These are phyloP conservation scores for Odontomachus brunneus DNA, from an alignment of 1,140 invertebrate genomes.

Conservation along the genomic window DNA sequence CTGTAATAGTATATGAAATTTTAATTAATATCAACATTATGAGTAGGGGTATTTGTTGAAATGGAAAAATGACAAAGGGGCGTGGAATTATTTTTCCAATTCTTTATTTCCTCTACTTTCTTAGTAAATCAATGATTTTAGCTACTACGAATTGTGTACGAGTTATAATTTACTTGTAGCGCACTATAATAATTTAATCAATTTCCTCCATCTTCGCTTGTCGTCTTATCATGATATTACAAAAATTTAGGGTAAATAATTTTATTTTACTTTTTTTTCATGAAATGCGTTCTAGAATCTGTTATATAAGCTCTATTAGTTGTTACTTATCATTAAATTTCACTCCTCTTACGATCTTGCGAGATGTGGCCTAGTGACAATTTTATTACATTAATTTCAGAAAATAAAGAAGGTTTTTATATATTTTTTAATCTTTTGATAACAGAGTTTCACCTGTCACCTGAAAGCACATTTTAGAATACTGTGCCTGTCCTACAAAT, in stretches of 20 bases:
- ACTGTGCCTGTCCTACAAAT: constrained; percentile 35
- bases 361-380: constrained; percentile 20
- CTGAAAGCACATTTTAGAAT: constrained; percentile 53
- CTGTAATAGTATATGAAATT: neutral
- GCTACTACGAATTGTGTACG: constrained; percentile 82
- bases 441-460: constrained; percentile 46
- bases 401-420: constrained; percentile 63
- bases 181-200: constrained; percentile 78
- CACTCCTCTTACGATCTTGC: constrained; percentile 13
- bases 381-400: constrained; percentile 58
- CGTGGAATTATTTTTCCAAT: constrained; percentile 75
- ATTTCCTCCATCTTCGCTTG: constrained; percentile 71
- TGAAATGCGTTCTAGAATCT: constrained; percentile 69
- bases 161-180: constrained; percentile 76
- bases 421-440: constrained; percentile 57
- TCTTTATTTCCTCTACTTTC: constrained; percentile 83
- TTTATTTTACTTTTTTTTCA: constrained; percentile 58
- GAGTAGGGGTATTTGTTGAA: neutral
- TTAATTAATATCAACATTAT: neutral
- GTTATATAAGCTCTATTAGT: constrained; percentile 71
- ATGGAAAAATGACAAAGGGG: constrained; percentile 60
- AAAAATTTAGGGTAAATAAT: constrained; percentile 75
- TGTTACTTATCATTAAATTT: constrained; percentile 53
- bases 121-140: constrained; percentile 82
- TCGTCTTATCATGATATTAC: constrained; percentile 69